phyloP scores from a whole-genome alignment of 2,113 vertebrate genomes.

The Azemiops feae region DNA sequence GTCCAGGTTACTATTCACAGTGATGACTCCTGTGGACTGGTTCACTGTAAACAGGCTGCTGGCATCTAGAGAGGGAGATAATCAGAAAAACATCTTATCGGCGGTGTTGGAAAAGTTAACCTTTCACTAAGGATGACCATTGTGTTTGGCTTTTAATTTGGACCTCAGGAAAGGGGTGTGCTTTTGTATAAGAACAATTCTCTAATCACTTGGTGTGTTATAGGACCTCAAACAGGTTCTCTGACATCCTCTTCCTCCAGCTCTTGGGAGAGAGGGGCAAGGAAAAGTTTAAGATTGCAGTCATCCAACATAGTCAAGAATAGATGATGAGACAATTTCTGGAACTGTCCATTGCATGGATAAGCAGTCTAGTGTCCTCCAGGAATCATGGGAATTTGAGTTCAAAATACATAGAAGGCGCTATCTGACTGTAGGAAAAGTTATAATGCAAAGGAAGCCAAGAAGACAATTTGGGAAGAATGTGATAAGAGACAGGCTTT shows the following conservation, averaged over 20 bases:
- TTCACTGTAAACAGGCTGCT: conserved; percentile 71
- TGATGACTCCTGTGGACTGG: conserved; percentile 64
- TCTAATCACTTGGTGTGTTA: neutral
- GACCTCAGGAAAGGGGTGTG: neutral
- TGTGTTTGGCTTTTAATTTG: neutral
- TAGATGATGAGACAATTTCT: neutral
- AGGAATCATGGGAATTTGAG: neutral
- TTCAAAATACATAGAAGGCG: neutral
- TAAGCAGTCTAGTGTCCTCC: neutral
- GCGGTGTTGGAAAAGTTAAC: neutral
- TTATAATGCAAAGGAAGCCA: neutral
- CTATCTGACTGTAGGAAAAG: neutral
- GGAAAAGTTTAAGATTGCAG: neutral
- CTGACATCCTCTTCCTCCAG: neutral
- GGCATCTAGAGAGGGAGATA: conserved; percentile 55
- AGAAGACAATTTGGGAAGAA: neutral
- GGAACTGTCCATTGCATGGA: neutral
- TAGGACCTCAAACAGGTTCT: neutral
- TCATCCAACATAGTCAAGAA: neutral
- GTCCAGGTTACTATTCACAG: conserved; percentile 70
- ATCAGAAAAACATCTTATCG: neutral
- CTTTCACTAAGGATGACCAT: neutral
- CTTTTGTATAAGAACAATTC: neutral
- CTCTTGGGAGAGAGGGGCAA: neutral
- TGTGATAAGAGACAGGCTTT: neutral